Evolutionary conservation across 2,113 vertebrate genomes (phyloP).

Genomic region (Sylvietta virens): DNA sequence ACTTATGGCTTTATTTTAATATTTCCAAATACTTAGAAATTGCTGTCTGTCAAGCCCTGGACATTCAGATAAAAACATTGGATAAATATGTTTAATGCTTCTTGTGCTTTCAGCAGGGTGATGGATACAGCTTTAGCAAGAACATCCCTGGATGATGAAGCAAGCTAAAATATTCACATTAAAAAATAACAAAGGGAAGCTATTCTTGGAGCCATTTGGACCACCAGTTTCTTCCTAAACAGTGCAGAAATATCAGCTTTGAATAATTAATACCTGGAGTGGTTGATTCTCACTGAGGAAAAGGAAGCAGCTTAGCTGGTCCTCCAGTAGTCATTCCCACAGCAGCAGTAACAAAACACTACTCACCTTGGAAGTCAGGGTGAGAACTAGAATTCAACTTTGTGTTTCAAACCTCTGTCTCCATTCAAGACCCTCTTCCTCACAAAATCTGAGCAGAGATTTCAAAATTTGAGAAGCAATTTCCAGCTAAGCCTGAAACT

Average conservation of each 20-base stretch:
- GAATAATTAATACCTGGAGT: conserved; percentile 15
- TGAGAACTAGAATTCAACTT: background rate
- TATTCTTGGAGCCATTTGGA: conserved; percentile 19
- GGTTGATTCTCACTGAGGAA: background rate
- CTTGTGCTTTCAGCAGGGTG: background rate
- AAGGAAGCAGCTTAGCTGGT: background rate
- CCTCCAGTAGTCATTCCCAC: background rate
- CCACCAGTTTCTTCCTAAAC: conserved; percentile 25
- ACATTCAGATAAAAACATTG: background rate
- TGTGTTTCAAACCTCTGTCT: background rate
- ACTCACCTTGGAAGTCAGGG: background rate
- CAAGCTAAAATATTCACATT: background rate
- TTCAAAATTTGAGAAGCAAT: background rate
- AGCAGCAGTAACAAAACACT: background rate
- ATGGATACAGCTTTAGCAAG: background rate
- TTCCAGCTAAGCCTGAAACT: background rate
- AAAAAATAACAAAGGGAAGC: conserved; percentile 40
- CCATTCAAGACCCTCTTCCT: background rate
- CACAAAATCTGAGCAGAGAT: background rate
- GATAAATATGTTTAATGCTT: background rate
- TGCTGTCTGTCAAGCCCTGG: background rate
- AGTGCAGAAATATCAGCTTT: background rate
- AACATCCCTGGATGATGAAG: background rate
- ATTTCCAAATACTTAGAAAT: background rate
- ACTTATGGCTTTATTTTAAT: background rate